Conservation (phyloP, 2,888 invertebrate species). For the Hesperia comma region DNA sequence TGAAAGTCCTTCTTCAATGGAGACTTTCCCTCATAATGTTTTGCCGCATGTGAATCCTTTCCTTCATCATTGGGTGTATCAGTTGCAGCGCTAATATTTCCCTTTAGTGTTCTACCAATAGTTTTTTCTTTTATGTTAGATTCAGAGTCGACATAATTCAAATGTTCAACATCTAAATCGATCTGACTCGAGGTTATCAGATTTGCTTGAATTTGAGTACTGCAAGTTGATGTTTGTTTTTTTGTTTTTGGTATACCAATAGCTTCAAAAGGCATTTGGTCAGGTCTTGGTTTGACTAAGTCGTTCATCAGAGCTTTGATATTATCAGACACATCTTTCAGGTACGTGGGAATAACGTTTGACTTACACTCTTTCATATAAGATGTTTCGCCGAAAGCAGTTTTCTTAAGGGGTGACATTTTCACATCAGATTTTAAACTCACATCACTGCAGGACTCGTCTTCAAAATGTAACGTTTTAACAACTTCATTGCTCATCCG, state of each 20-base stretch:
- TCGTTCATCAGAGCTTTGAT: slow-evolving; percentile 71
- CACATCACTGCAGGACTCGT: slow-evolving; percentile 54
- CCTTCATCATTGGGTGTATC: slow-evolving; percentile 29
- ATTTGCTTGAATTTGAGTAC: slow-evolving; percentile 67
- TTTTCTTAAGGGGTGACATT: slow-evolving; percentile 61
- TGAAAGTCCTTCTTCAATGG: slow-evolving; percentile 16
- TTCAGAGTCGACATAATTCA: slow-evolving; percentile 45
- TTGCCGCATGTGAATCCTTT: slow-evolving; percentile 12
- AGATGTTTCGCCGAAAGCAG: slow-evolving; percentile 59
- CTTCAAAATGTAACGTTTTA: slow-evolving; percentile 69
- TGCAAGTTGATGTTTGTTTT: slow-evolving; percentile 53
- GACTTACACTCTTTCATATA: slow-evolving; percentile 56
- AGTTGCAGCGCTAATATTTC: slow-evolving; percentile 10
- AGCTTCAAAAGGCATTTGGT: slow-evolving; percentile 54
- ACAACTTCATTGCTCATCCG: slow-evolving; percentile 64
- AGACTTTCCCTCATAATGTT: background rate
- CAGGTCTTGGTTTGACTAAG: slow-evolving; percentile 67
- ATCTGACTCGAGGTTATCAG: slow-evolving; percentile 68
- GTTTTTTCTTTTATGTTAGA: slow-evolving; percentile 20
- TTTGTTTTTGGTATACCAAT: slow-evolving; percentile 20
- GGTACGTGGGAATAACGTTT: slow-evolving; percentile 67
- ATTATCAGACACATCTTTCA: slow-evolving; percentile 62
- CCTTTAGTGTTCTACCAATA: slow-evolving; percentile 25
- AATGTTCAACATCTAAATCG: slow-evolving; percentile 55
- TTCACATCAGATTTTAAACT: slow-evolving; percentile 47